A percentile compares a stretch with the other conserved stretches of the same genome.
Conservation (phyloP, 2,113 vertebrate genomes). For the Cololabis saira region DNA sequence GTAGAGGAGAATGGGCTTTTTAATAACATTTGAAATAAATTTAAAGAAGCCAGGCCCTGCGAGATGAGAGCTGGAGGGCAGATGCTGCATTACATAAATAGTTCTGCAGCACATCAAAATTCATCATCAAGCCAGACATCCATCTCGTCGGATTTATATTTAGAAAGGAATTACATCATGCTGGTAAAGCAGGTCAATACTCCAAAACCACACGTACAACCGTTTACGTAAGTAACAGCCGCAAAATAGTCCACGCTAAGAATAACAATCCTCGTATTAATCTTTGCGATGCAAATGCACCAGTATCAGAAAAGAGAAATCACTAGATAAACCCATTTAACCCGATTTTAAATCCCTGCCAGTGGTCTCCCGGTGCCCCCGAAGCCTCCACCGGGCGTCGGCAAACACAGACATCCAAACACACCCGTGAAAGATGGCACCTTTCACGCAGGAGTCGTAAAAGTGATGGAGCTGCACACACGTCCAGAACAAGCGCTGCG, state of each 20-base stretch:
- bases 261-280: background rate
- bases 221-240: conserved; percentile 40
- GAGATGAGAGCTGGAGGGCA: background rate
- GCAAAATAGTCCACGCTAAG: conserved; percentile 23
- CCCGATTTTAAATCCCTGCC: no score
- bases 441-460: conserved; percentile 15
- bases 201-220: conserved; percentile 19
- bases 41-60: conserved; percentile 37
- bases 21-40: conserved; percentile 44
- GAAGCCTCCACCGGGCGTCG: background rate
- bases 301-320: no score
- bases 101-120: conserved; percentile 60
- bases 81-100: conserved; percentile 68
- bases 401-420: conserved; percentile 1
- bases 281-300: no score
- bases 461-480: background rate
- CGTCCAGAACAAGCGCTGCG: conserved; percentile 9
- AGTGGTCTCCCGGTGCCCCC: background rate
- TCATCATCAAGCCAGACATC: conserved; percentile 53
- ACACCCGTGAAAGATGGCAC: conserved; percentile 14
- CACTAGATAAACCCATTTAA: no score
- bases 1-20: conserved; percentile 41
- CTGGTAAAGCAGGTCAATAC: conserved; percentile 49
- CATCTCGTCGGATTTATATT: conserved; percentile 69
- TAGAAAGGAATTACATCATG: conserved; percentile 66